Evolutionary conservation across 2,797 vertebrate species (phyloP).

Genomic region (Dermochelys coriacea): DNA sequence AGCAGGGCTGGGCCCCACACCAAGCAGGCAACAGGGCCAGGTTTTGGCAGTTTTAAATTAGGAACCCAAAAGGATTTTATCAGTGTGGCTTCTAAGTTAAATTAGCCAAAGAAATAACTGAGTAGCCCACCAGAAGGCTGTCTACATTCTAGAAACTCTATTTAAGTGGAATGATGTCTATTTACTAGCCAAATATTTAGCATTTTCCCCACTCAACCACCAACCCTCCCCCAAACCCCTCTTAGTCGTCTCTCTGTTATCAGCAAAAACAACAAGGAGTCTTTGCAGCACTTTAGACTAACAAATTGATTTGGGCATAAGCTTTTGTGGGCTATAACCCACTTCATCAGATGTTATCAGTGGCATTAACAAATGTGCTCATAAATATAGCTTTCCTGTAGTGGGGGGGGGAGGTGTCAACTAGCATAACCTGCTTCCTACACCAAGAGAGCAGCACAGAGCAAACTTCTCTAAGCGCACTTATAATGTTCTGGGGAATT

Average conservation of each 20-base stretch:
- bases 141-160: background rate
- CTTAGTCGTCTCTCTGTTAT: background rate
- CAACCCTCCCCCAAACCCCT: background rate
- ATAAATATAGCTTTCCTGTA: background rate
- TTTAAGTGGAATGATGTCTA: background rate
- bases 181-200: background rate
- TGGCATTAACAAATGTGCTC: background rate
- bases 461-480: background rate
- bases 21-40: background rate
- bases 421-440: background rate
- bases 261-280: background rate
- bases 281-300: no score
- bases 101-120: background rate
- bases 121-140: background rate
- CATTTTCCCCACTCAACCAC: background rate
- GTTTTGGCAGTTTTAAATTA: background rate
- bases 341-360: background rate
- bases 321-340: no score
- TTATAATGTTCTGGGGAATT: background rate
- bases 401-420: background rate
- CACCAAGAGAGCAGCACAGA: background rate
- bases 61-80: background rate
- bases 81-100: background rate
- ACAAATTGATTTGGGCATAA: no score
- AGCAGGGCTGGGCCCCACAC: fast-evolving